Evolutionary conservation across 2,113 vertebrate species (phyloP).

Genomic region (Pluvialis apricaria): DNA sequence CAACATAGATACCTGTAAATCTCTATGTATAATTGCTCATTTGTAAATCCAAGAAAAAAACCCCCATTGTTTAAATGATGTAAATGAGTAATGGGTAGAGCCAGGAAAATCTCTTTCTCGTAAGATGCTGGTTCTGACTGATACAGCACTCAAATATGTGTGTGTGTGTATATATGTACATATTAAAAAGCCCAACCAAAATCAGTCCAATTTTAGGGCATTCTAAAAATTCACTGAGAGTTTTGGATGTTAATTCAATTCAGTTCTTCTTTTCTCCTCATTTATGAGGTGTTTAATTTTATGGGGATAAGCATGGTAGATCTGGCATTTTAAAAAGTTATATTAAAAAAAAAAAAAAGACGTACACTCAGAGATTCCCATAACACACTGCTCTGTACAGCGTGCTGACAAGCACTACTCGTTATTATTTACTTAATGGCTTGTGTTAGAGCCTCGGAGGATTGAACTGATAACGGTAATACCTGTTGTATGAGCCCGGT

Average conservation of each 20-base stretch:
- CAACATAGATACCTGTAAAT: background rate
- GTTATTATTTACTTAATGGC: background rate
- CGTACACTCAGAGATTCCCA: background rate
- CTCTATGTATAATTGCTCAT: background rate
- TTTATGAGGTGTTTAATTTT: background rate
- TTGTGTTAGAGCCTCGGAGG: background rate
- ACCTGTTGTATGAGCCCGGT: background rate
- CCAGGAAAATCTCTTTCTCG: background rate
- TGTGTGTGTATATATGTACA: accelerated
- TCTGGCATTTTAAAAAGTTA: background rate
- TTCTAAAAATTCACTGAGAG: background rate
- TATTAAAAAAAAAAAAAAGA: background rate
- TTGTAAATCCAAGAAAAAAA: background rate
- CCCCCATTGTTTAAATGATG: background rate
- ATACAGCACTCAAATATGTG: background rate
- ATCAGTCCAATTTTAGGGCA: background rate
- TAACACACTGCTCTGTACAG: background rate
- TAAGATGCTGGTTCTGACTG: background rate
- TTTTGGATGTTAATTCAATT: background rate
- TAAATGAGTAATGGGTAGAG: background rate
- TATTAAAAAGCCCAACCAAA: background rate
- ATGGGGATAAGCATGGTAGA: background rate
- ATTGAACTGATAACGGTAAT: background rate
- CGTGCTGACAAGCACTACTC: background rate
- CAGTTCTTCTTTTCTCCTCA: background rate